Evolutionary conservation across 2,797 vertebrate genomes (phyloP).

Genomic region (Micromesistius poutassou): DNA sequence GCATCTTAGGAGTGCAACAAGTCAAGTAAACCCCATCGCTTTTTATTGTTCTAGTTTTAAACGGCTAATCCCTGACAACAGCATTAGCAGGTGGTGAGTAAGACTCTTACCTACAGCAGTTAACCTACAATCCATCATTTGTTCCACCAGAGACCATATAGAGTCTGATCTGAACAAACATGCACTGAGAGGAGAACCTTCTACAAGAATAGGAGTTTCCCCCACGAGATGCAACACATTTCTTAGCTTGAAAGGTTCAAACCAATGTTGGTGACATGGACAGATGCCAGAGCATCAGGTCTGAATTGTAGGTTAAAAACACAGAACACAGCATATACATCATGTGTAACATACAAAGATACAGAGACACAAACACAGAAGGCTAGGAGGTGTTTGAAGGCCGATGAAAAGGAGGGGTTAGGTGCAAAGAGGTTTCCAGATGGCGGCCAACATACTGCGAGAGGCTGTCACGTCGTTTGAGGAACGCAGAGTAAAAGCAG

Average conservation of each 20-base stretch:
- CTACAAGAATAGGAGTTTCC: not conserved
- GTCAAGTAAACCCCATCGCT: not conserved
- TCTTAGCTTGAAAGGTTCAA: not conserved
- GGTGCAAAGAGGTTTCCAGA: not conserved
- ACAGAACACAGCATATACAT: conserved; percentile 9
- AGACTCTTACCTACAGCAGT: no score
- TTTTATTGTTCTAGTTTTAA: not conserved
- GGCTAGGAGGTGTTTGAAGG: conserved; percentile 10
- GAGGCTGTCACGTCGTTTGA: conserved; percentile 26
- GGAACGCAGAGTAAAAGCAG: not conserved
- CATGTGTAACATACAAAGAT: not conserved
- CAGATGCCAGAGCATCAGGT: not conserved
- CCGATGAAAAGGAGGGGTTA: conserved; percentile 6
- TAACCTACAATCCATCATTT: no score
- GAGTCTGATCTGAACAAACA: not conserved
- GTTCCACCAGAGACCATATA: not conserved
- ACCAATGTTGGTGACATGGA: no score
- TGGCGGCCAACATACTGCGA: conserved; percentile 17
- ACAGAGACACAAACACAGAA: not conserved
- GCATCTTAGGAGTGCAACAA: not conserved
- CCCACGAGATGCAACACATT: not conserved
- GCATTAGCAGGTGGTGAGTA: not conserved
- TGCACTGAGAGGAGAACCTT: not conserved
- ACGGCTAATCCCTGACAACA: not conserved
- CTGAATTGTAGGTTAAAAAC: not conserved